A percentile compares a stretch with the other conserved stretches of the same genome.
phyloP scores from a whole-genome alignment of 1,140 invertebrate species.

The Drosophila orosa region DNA sequence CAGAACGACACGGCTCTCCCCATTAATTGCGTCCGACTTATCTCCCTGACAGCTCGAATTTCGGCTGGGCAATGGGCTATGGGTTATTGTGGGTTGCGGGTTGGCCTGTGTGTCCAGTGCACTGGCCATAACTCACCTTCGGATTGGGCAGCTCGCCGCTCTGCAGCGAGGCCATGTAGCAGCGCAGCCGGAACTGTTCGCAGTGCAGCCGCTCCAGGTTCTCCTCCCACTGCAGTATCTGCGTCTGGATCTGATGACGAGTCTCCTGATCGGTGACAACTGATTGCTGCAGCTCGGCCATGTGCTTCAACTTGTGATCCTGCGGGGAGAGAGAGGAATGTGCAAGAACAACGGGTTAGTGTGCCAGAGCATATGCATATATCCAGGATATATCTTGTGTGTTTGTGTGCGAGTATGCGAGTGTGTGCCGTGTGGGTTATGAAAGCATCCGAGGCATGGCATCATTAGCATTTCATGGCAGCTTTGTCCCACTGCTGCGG shows the following conservation, averaged over 20 bases:
- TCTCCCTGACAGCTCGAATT: slow-evolving; percentile 30
- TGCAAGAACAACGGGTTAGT: slow-evolving; percentile 48
- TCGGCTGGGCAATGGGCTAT: slow-evolving; percentile 3
- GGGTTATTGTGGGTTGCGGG: background rate
- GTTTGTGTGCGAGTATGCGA: slow-evolving; percentile 15
- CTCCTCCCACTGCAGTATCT: slow-evolving; percentile 98
- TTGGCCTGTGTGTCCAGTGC: background rate
- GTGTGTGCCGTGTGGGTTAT: slow-evolving; percentile 58
- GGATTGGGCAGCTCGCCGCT: slow-evolving; percentile 98
- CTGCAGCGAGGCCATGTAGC: slow-evolving; percentile 98
- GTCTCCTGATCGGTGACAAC: slow-evolving; percentile 96
- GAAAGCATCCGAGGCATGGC: slow-evolving; percentile 69
- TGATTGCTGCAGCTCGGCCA: slow-evolving; percentile 98
- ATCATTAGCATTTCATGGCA: slow-evolving; percentile 82
- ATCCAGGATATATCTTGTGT: slow-evolving; percentile 8
- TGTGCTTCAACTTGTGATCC: slow-evolving; percentile 98
- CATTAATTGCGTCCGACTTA: slow-evolving; percentile 48
- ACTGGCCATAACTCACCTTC: slow-evolving; percentile 89
- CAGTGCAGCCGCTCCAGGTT: slow-evolving; percentile 98
- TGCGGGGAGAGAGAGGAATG: slow-evolving; percentile 83
- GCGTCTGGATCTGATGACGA: slow-evolving; percentile 94
- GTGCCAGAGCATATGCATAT: slow-evolving; percentile 30
- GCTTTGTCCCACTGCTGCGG: slow-evolving; percentile 58
- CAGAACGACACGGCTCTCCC: slow-evolving; percentile 5
- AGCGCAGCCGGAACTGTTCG: slow-evolving; percentile 97